Evolutionary conservation across 2,888 invertebrate species (phyloP).

Genomic region (Agriopis marginaria): DNA sequence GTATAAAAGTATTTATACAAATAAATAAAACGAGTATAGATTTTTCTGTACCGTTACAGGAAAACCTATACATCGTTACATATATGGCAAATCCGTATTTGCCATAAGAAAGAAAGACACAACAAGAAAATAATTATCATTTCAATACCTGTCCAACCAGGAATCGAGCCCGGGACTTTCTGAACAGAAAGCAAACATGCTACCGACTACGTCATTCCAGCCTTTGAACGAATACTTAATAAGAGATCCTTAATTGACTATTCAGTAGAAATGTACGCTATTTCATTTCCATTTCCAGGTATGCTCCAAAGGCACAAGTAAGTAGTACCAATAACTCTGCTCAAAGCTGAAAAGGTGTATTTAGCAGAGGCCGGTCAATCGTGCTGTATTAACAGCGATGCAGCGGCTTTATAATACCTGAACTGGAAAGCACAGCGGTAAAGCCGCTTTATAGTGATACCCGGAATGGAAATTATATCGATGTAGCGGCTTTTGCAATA

Average conservation of each 20-base stretch:
- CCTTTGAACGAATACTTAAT: not conserved
- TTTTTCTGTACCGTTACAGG: no score
- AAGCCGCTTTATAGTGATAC: conserved; percentile 5
- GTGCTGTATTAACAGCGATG: not conserved
- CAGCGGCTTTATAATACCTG: not conserved
- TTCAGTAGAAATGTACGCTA: not conserved
- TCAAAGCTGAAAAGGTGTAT: conserved; percentile 1
- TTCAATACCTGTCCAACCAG: no score
- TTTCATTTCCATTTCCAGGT: not conserved
- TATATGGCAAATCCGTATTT: no score
- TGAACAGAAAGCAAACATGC: no score
- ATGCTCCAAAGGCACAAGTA: not conserved
- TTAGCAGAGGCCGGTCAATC: not conserved
- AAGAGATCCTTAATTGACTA: not conserved
- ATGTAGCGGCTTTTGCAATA: conserved; percentile 9
- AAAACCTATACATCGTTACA: no score
- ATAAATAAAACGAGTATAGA: no score
- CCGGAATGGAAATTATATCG: conserved; percentile 1
- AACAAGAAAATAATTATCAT: no score
- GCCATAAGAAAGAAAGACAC: no score
- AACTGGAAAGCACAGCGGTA: not conserved
- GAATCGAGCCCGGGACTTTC: no score
- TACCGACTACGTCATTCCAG: no score
- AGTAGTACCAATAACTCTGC: not conserved
- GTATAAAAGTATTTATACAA: no score